phyloP scores from a whole-genome alignment of 2,888 invertebrate species.

The Eutolmus rufibarbis region DNA sequence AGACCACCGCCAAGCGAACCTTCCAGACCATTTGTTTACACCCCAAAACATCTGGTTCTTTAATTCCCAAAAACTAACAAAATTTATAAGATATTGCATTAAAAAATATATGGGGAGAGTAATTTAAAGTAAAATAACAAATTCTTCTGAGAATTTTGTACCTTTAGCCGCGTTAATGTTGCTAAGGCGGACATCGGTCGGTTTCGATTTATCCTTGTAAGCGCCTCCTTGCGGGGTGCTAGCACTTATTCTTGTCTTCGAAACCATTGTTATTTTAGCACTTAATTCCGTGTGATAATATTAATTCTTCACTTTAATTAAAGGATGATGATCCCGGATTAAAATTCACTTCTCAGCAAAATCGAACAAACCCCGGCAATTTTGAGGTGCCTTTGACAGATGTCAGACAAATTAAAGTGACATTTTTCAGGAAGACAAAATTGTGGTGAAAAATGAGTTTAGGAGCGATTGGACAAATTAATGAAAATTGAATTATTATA shows the following conservation, averaged over 20 bases:
- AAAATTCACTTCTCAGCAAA: not conserved
- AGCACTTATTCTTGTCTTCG: conserved; percentile 54
- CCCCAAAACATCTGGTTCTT: conserved; percentile 4
- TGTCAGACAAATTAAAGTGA: not conserved
- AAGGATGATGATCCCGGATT: conserved; percentile 1
- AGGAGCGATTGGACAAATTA: not conserved
- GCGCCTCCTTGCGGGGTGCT: conserved; percentile 65
- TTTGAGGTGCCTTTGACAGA: not conserved
- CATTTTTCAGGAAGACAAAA: not conserved
- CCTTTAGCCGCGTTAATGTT: conserved; percentile 99
- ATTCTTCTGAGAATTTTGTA: conserved; percentile 58
- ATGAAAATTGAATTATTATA: not conserved
- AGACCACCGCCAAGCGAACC: not conserved
- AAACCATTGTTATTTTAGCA: conserved; percentile 54
- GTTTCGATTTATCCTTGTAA: conserved; percentile 93
- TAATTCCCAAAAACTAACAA: not conserved
- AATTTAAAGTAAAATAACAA: not conserved
- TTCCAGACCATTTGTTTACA: conserved; percentile 35
- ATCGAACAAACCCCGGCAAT: not conserved
- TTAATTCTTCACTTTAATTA: not conserved
- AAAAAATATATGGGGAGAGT: not conserved
- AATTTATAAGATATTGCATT: not conserved
- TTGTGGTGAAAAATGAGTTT: not conserved
- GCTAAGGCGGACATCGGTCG: conserved; percentile 89
- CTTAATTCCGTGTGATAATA: not conserved